Evolutionary conservation across 2,797 vertebrate genomes (phyloP), one percentile per base, ranked within the genome.

Genomic region (Miichthys miiuy): DNA sequence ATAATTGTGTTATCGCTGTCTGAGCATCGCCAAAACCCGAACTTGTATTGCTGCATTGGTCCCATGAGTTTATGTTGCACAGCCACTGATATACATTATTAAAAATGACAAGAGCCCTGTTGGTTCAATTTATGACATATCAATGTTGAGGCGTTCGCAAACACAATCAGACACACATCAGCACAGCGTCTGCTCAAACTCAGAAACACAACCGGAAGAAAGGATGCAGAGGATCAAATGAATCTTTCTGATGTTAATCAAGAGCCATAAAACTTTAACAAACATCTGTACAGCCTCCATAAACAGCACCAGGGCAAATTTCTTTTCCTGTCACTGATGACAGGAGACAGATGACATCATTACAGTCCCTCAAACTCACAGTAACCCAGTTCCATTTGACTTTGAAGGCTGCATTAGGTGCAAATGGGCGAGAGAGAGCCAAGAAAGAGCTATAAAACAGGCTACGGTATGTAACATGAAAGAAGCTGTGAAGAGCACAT

Each of bases 31-130:
- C 51, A 41, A 68, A 81, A 60, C 48, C 41, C 66, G 52, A 83
- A 85, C 64, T 68, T 20, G 63, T 34, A 54, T 67, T 12, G 13
- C 79, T 1, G 7, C 41, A 41, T 83, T 62, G 73, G 76, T 84
- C 72, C 68, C 67, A 41, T 18, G 73, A 61, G 79, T 73, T 64
- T 27, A 58, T 60, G 77, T 66, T 41, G 57, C 74, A 25, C 50
- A 62, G 58, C 47, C 84, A 25, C 67, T 75, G 64, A 58, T 69
- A 68, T 86, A 60, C 80, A 76, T 88, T 88, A 92, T 92, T 89
- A 89, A 88, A 89, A 82, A 88, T 80, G 90, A 92, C 88, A 91
- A 62, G 72, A 83, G 72, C 80, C 87, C 75, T 67, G 82, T 88
- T 87, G 90, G 68, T 84, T 85, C 63, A 81, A 81, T 88, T 80